phyloP scores from a whole-genome alignment of 2,888 invertebrate genomes.

The Labia minor region DNA sequence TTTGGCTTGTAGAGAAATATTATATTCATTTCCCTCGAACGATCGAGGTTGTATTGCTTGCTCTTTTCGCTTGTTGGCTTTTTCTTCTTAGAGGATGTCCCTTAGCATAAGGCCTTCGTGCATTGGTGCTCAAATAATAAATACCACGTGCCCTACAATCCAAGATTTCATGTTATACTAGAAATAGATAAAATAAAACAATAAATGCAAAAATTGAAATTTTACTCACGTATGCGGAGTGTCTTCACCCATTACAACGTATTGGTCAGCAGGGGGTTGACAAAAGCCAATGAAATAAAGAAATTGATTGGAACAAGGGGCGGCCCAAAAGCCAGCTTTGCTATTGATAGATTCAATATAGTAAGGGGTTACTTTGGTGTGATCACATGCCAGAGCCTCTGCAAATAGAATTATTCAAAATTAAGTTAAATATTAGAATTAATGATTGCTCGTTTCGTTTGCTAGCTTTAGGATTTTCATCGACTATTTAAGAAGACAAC shows the following conservation, averaged over 20 bases:
- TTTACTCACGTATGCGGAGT: conserved; percentile 57
- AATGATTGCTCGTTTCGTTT: too few species aligned
- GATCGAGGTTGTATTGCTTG: neutral
- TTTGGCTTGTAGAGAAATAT: neutral
- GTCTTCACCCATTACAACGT: conserved; percentile 79
- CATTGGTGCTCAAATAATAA: conserved; percentile 77
- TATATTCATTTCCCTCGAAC: neutral
- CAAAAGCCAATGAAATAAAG: conserved; percentile 80
- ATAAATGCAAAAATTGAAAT: conserved; percentile 17
- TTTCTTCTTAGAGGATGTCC: conserved; percentile 54
- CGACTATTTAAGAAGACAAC: too few species aligned
- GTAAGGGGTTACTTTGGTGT: conserved; percentile 81
- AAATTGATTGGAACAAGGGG: conserved; percentile 69
- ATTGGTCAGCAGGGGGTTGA: conserved; percentile 63
- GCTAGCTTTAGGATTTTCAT: too few species aligned
- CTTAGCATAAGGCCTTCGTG: conserved; percentile 71
- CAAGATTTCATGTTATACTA: neutral
- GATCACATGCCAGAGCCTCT: conserved; percentile 82
- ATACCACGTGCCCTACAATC: conserved; percentile 65
- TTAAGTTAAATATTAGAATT: neutral
- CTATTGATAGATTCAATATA: conserved; percentile 81
- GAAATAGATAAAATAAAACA: conserved; percentile 8
- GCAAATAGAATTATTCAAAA: conserved; percentile 28
- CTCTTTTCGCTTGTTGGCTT: conserved; percentile 13
- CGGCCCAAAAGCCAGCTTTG: conserved; percentile 70